These are phyloP conservation scores for Rugalucina vietnamica DNA, from an alignment of 2,888 invertebrate species.

Conservation along the genomic window DNA sequence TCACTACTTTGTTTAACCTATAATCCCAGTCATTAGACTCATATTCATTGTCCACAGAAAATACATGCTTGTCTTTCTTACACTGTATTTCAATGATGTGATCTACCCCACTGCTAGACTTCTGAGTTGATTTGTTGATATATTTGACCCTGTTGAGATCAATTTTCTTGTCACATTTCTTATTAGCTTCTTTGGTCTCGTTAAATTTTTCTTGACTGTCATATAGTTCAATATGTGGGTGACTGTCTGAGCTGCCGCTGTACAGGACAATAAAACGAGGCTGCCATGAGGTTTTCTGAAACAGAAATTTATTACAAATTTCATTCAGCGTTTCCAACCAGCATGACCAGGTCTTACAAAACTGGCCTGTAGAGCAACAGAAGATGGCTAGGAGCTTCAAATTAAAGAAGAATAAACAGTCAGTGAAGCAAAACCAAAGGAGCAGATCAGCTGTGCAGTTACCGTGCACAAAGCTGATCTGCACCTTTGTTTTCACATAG, in stretches of 20 bases:
- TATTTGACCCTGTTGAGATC: constrained; percentile 51
- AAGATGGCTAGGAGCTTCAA: too few relatives aligned
- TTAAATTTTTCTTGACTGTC: constrained; percentile 36
- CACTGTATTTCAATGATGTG: constrained; percentile 54
- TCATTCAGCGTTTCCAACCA: too few relatives aligned
- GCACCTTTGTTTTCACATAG: too few relatives aligned
- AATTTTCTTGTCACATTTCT: constrained; percentile 50
- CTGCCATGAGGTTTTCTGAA: constrained; percentile 61
- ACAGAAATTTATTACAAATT: too few relatives aligned
- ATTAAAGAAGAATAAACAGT: too few relatives aligned
- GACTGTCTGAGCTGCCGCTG: constrained; percentile 31
- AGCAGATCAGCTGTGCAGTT: too few relatives aligned
- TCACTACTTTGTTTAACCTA: constrained; percentile 28
- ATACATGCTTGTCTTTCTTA: constrained; percentile 50
- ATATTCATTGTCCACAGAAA: constrained; percentile 42
- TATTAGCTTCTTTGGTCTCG: constrained; percentile 4
- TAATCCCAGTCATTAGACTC: constrained; percentile 57
- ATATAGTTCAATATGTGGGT: constrained; percentile 56
- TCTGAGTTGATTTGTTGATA: constrained; percentile 35
- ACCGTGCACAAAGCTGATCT: too few relatives aligned
- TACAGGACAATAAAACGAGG: constrained; percentile 55
- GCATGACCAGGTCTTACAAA: too few relatives aligned
- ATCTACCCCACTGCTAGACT: constrained; percentile 35
- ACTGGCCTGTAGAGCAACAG: too few relatives aligned
- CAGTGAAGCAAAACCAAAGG: too few relatives aligned